Percentiles rank a stretch among this genome's conserved stretches.
phyloP scores from a whole-genome alignment of 2,797 vertebrate species.

The Graptemys geographica region DNA sequence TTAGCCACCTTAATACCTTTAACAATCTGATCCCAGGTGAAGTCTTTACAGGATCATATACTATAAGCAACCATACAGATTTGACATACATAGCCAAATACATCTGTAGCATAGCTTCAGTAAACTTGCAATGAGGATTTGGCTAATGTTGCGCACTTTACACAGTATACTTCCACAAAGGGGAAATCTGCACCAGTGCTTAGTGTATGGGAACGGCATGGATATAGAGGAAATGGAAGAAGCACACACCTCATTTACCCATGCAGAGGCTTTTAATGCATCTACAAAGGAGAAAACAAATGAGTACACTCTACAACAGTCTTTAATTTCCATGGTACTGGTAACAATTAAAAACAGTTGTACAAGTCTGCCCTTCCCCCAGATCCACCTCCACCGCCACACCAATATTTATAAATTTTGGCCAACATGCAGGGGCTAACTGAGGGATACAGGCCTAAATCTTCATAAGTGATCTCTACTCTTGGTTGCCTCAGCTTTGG shows the following conservation, averaged over 20 bases:
- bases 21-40: not conserved
- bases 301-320: not conserved
- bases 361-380: not conserved
- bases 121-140: not conserved
- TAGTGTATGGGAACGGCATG: not conserved
- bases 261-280: not conserved
- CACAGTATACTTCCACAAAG: not conserved
- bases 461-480: not conserved
- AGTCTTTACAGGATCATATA: not conserved
- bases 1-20: not conserved
- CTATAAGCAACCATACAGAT: not conserved
- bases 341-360: not conserved
- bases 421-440: not conserved
- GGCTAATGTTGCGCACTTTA: not conserved
- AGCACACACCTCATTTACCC: constrained; percentile 30
- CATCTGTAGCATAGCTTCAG: not conserved
- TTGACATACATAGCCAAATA: not conserved
- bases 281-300: constrained; percentile 39
- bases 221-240: constrained; percentile 4
- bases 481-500: not conserved
- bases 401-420: not conserved
- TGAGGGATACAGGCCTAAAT: not conserved
- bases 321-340: not conserved
- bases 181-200: not conserved
- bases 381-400: not conserved